A percentile compares a stretch with the other conserved stretches of the same genome.
Evolutionary conservation across 92 coral and sea anemone genomes (phyloP).

Genomic region (Heliopora coerulea): DNA sequence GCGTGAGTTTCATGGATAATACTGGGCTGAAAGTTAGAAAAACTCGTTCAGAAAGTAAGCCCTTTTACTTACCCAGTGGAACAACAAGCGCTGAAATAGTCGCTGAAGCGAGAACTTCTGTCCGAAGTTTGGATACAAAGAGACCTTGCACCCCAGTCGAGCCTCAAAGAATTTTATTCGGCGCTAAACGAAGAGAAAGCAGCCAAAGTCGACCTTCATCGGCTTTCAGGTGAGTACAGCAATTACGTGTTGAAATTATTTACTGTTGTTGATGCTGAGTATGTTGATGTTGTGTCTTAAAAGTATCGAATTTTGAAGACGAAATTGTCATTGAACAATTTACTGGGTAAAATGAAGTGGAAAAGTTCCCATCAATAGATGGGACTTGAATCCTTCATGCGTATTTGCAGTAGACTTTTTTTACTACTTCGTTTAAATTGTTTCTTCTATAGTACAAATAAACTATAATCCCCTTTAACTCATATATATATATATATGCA

Average conservation of each 20-base stretch:
- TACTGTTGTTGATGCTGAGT: too few species aligned
- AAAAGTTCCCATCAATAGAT: too few species aligned
- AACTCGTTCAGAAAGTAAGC: conserved; percentile 69
- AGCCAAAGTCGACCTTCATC: conserved; percentile 92
- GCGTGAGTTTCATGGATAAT: conserved; percentile 51
- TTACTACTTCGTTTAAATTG: too few species aligned
- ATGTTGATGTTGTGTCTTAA: too few species aligned
- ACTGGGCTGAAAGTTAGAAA: conserved; percentile 68
- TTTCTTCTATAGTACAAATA: too few species aligned
- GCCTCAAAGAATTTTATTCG: conserved; percentile 78
- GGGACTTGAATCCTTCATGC: too few species aligned
- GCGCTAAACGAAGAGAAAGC: conserved; percentile 29
- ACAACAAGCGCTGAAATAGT: conserved; percentile 96
- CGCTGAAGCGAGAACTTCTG: conserved; percentile 92
- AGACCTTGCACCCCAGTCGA: conserved; percentile 97
- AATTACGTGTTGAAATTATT: background rate
- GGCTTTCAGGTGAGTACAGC: conserved; percentile 72
- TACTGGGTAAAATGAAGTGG: too few species aligned
- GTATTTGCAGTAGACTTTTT: too few species aligned
- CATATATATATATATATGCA: too few species aligned
- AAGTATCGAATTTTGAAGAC: too few species aligned
- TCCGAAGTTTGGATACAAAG: conserved; percentile 87
- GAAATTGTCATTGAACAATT: too few species aligned
- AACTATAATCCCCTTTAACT: too few species aligned
- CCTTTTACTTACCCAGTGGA: conserved; percentile 80